These are phyloP conservation scores for Gambusia holbrooki DNA, from an alignment of 2,113 vertebrate genomes.

Conservation along the genomic window DNA sequence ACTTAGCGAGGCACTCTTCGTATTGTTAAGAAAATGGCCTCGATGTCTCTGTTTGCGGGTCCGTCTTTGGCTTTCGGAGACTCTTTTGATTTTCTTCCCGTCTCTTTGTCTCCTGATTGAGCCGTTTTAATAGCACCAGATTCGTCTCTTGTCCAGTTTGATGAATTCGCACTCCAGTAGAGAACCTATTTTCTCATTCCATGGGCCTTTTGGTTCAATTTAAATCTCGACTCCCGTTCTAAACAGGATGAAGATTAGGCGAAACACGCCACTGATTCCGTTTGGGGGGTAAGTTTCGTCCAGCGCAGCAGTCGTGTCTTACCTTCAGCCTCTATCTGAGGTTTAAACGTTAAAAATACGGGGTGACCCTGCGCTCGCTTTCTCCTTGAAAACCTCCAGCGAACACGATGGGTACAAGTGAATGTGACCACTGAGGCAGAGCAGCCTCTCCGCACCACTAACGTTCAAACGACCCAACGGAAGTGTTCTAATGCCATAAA, in stretches of 20 bases:
- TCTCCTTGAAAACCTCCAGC: neutral
- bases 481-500: conserved; percentile 78
- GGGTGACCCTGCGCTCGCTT: neutral
- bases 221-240: conserved; percentile 33
- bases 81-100: conserved; percentile 26
- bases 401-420: conserved; percentile 45
- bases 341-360: conserved; percentile 33
- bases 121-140: neutral
- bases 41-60: conserved; percentile 24
- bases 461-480: conserved; percentile 63
- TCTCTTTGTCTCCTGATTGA: conserved; percentile 43
- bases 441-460: conserved; percentile 52
- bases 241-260: conserved; percentile 9
- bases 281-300: conserved; percentile 4
- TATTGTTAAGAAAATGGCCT: conserved; percentile 30
- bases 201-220: conserved; percentile 25
- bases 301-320: neutral
- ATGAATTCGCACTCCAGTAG: conserved; percentile 32
- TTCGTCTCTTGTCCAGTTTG: conserved; percentile 33
- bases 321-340: conserved; percentile 11
- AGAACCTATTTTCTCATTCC: conserved; percentile 40
- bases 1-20: conserved; percentile 26
- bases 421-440: conserved; percentile 61
- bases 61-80: neutral
- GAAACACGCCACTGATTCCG: no score